A percentile compares a stretch with the other conserved stretches of the same genome.
These are phyloP conservation scores for Luperina nickerlii DNA, from an alignment of 2,888 invertebrate genomes.

Conservation along the genomic window DNA sequence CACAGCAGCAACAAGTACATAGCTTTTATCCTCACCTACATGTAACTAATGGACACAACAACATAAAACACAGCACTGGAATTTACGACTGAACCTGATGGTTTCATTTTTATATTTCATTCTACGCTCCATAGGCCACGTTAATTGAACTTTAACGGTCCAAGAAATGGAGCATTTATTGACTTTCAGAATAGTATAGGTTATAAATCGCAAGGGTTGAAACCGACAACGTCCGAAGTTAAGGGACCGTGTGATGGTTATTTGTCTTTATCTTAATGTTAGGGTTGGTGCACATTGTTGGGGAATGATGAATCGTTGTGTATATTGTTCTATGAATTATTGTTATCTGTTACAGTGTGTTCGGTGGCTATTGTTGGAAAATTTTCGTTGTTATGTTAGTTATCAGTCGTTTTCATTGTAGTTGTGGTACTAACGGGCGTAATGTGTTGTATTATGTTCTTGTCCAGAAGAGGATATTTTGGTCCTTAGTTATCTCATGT, in stretches of 20 bases:
- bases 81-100: conserved; percentile 80
- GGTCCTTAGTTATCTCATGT: neutral
- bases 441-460: neutral
- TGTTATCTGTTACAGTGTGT: conserved; percentile 46
- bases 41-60: conserved; percentile 73
- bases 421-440: neutral
- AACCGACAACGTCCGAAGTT: conserved; percentile 62
- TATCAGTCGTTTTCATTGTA: conserved; percentile 30
- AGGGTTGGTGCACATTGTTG: conserved; percentile 63
- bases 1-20: conserved; percentile 30
- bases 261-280: conserved; percentile 69
- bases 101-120: conserved; percentile 86
- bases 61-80: conserved; percentile 81
- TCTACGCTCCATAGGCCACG: conserved; percentile 80
- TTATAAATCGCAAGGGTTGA: conserved; percentile 74
- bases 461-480: no score
- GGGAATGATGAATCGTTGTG: conserved; percentile 56
- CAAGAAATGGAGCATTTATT: conserved; percentile 81
- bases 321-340: conserved; percentile 45
- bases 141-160: conserved; percentile 86
- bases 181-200: conserved; percentile 74
- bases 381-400: conserved; percentile 30
- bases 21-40: conserved; percentile 38
- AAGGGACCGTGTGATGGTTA: conserved; percentile 68
- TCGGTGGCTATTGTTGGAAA: conserved; percentile 26